Conservation (phyloP, 2,113 vertebrate genomes). For the Perca fluviatilis region DNA sequence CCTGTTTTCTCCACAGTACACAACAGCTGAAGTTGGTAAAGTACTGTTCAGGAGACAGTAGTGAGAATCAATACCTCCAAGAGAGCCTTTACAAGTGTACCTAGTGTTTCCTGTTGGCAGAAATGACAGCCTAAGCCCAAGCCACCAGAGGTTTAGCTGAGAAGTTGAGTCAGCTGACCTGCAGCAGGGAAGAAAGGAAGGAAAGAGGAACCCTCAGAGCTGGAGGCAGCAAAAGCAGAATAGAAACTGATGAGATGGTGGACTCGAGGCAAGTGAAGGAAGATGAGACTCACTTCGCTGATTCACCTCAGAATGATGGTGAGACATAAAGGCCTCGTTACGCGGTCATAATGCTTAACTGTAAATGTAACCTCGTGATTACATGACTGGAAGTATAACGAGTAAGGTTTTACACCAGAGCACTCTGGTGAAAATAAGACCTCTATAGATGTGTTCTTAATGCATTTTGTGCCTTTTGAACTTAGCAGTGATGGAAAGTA, state of each 20-base stretch:
- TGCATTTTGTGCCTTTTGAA: background rate
- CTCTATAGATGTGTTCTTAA: too few species aligned
- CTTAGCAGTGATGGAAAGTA: background rate
- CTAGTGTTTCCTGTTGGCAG: constrained; percentile 46
- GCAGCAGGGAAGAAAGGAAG: constrained; percentile 22
- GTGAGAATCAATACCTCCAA: constrained; percentile 10
- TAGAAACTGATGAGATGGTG: constrained; percentile 15
- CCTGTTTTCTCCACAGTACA: constrained; percentile 5
- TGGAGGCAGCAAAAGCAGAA: constrained; percentile 33
- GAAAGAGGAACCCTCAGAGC: constrained; percentile 41
- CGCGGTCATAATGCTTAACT: background rate
- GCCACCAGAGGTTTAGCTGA: background rate
- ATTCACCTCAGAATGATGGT: constrained; percentile 1
- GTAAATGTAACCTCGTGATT: background rate
- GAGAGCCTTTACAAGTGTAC: background rate
- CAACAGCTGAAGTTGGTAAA: background rate
- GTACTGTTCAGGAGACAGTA: background rate
- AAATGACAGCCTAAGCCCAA: constrained; percentile 1
- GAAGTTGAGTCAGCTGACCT: background rate
- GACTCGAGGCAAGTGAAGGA: background rate
- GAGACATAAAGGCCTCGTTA: constrained; percentile 1
- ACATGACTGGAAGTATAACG: background rate
- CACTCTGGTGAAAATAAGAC: background rate
- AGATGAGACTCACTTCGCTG: background rate
- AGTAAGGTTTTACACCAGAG: background rate